These are phyloP conservation scores for Todiramphus saurophagus DNA, from an alignment of 2,113 vertebrate species.

Conservation along the genomic window DNA sequence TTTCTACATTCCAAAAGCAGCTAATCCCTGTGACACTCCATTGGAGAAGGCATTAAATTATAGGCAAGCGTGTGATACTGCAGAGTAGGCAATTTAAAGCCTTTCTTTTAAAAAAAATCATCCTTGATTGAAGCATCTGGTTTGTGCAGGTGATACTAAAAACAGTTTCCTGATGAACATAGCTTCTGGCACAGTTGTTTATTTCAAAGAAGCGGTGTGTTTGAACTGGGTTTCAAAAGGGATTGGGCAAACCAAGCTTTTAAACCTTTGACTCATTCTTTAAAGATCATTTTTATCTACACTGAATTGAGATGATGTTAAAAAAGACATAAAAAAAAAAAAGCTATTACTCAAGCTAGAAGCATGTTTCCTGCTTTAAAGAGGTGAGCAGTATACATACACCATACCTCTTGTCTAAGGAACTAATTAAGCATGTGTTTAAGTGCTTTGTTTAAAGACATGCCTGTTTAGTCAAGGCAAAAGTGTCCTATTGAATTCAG, in stretches of 20 bases:
- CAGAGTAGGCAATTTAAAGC: neutral
- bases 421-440: slow-evolving; percentile 10
- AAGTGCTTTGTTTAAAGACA: slow-evolving; percentile 34
- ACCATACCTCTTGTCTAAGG: neutral
- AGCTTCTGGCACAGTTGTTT: neutral
- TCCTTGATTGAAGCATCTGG: slow-evolving; percentile 15
- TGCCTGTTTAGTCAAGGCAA: neutral
- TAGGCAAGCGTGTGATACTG: neutral
- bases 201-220: neutral
- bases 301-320: neutral
- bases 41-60: neutral
- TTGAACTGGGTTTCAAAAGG: neutral
- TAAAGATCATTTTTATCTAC: neutral
- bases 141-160: slow-evolving; percentile 26
- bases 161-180: neutral
- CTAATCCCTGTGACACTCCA: neutral
- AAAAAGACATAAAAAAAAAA: neutral
- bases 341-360: neutral
- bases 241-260: neutral
- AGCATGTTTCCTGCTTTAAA: neutral
- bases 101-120: neutral
- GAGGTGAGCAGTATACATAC: neutral
- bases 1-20: neutral
- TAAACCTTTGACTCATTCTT: neutral
- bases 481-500: slow-evolving; percentile 20